These are phyloP conservation scores for Dichetophora obliterata DNA, from an alignment of 2,888 invertebrate genomes.

Conservation along the genomic window DNA sequence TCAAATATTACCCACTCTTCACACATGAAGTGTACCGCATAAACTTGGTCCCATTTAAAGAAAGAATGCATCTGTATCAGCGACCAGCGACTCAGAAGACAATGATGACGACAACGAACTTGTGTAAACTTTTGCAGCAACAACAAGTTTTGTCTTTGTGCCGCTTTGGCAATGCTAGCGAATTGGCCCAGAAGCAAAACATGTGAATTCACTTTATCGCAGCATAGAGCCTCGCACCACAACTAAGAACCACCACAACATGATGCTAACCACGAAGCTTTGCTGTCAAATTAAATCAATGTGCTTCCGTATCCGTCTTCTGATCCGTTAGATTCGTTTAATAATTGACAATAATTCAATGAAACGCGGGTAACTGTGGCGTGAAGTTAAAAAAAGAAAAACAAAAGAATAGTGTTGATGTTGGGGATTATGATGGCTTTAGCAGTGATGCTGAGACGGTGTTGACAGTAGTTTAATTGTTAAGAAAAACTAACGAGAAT, in stretches of 20 bases:
- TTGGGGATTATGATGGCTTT: neutral
- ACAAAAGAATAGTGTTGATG: constrained; percentile 21
- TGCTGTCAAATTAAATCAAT: constrained; percentile 44
- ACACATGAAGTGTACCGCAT: neutral
- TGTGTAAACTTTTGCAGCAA: constrained; percentile 1
- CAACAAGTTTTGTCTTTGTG: neutral
- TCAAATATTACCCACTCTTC: no score
- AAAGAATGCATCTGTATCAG: neutral
- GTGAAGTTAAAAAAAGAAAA: neutral
- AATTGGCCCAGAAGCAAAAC: constrained; percentile 23
- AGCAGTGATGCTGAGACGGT: neutral
- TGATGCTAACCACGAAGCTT: constrained; percentile 26
- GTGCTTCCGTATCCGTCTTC: neutral
- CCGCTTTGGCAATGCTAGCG: neutral
- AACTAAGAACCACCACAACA: constrained; percentile 34
- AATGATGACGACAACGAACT: constrained; percentile 3
- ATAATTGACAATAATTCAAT: constrained; percentile 34
- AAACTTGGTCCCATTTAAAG: constrained; percentile 7
- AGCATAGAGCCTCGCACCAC: neutral
- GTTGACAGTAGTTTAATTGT: constrained; percentile 46
- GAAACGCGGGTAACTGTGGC: neutral
- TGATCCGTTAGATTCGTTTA: neutral
- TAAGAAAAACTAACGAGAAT: constrained; percentile 44
- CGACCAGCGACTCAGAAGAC: neutral
- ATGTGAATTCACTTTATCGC: constrained; percentile 42